A percentile compares a stretch with the other conserved stretches of the same genome.
Conservation (phyloP, 2,113 vertebrate genomes). For the Tupaia chinensis region DNA sequence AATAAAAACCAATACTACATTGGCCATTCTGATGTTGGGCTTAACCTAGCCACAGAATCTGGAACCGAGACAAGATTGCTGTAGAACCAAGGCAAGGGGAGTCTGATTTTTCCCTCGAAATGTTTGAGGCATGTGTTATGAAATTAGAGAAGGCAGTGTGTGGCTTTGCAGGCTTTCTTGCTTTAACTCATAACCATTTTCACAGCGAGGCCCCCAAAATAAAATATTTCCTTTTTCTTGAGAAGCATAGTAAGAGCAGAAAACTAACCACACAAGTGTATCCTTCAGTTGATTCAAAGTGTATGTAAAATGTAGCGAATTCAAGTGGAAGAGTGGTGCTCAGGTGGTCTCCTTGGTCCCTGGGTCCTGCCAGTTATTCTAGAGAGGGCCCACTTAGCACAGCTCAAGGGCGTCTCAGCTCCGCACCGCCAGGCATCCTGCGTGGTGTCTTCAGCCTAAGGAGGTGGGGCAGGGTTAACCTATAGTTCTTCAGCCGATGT, state of each 20-base stretch:
- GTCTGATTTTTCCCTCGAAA: neutral
- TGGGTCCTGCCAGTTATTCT: neutral
- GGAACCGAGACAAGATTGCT: neutral
- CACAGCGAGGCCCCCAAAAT: neutral
- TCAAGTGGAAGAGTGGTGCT: neutral
- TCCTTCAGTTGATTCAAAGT: neutral
- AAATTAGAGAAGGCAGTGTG: neutral
- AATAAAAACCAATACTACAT: conserved; percentile 17
- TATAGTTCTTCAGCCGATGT: neutral
- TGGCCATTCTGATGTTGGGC: neutral
- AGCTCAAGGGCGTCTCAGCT: neutral
- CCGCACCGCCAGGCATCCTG: fast-evolving
- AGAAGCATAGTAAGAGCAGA: neutral
- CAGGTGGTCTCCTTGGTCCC: neutral
- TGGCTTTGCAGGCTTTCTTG: neutral
- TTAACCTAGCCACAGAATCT: conserved; percentile 4
- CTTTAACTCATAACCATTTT: conserved; percentile 51
- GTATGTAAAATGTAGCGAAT: neutral
- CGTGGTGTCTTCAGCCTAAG: fast-evolving
- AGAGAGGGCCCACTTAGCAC: too few species aligned
- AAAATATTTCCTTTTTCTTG: conserved; percentile 2
- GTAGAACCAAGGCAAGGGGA: neutral
- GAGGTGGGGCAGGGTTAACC: neutral
- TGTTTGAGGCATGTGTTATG: neutral
- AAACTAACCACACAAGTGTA: neutral